A percentile compares a stretch with the other conserved stretches of the same genome.
Evolutionary conservation across 2,113 vertebrate species (phyloP).

Genomic region (Falco punctatus): DNA sequence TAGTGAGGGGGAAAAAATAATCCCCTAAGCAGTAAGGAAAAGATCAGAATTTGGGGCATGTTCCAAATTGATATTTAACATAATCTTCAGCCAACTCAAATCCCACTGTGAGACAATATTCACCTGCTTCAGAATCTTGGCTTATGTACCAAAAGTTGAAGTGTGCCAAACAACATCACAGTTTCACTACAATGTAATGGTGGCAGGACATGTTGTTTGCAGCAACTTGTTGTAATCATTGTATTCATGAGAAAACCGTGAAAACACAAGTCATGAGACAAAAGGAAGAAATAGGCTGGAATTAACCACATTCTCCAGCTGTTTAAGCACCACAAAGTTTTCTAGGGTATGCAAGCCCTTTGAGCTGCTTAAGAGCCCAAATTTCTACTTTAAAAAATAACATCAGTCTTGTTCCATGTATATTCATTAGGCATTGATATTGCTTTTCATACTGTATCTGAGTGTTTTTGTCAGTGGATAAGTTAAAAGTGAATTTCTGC

Average conservation of each 20-base stretch:
- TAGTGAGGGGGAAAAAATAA: not conserved
- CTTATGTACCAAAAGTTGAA: not conserved
- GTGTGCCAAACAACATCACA: not conserved
- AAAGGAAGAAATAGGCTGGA: not conserved
- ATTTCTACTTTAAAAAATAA: not conserved
- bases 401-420: not conserved
- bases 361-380: not conserved
- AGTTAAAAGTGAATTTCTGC: not conserved
- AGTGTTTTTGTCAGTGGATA: not conserved
- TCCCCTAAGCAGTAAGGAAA: not conserved
- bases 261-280: not conserved
- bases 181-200: not conserved
- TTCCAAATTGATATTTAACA: not conserved
- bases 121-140: not conserved
- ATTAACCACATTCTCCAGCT: not conserved
- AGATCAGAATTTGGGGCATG: not conserved
- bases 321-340: not conserved
- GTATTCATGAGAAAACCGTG: not conserved
- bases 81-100: not conserved
- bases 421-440: not conserved
- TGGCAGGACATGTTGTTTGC: not conserved
- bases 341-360: not conserved
- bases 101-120: not conserved
- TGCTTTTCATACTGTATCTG: not conserved
- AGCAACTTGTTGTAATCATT: not conserved